Percentiles rank a stretch among this genome's conserved stretches.
These are phyloP conservation scores for Dromius quadrimaculatus DNA, from an alignment of 2,888 invertebrate species.

Conservation along the genomic window DNA sequence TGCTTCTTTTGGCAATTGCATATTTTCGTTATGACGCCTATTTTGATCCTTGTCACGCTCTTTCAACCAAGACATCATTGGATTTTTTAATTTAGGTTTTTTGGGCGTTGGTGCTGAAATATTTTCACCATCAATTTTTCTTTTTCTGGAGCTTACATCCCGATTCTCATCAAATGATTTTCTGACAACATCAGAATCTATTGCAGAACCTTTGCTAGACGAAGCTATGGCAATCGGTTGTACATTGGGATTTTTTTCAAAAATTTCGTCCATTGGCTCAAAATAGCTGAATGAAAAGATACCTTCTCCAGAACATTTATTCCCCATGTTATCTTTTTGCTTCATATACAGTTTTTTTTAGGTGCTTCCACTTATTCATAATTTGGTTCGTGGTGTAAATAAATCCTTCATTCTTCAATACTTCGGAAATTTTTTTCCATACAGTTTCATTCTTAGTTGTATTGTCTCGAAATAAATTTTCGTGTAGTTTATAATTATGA, in stretches of 20 bases:
- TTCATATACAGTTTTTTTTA: not conserved
- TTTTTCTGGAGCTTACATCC: too few species aligned
- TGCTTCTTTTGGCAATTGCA: too few species aligned
- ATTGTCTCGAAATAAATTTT: too few species aligned
- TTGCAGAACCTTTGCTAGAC: not conserved
- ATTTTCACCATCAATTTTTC: too few species aligned
- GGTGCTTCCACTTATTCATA: not conserved
- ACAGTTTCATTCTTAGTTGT: not conserved
- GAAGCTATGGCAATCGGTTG: not conserved
- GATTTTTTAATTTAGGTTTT: too few species aligned
- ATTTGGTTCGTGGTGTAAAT: not conserved
- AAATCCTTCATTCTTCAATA: not conserved
- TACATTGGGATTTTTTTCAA: not conserved
- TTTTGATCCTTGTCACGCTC: too few species aligned
- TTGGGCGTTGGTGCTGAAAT: too few species aligned
- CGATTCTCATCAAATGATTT: not conserved
- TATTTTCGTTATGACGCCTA: too few species aligned
- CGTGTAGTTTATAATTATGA: too few species aligned
- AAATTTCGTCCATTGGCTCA: constrained; percentile 1
- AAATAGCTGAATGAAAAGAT: not conserved
- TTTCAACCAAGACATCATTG: too few species aligned
- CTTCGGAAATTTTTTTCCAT: not conserved
- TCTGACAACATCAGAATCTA: too few species aligned
- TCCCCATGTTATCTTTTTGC: not conserved
- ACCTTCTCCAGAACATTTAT: not conserved